phyloP scores from a whole-genome alignment of 2,888 invertebrate genomes.

The Acholoe squamosa region DNA sequence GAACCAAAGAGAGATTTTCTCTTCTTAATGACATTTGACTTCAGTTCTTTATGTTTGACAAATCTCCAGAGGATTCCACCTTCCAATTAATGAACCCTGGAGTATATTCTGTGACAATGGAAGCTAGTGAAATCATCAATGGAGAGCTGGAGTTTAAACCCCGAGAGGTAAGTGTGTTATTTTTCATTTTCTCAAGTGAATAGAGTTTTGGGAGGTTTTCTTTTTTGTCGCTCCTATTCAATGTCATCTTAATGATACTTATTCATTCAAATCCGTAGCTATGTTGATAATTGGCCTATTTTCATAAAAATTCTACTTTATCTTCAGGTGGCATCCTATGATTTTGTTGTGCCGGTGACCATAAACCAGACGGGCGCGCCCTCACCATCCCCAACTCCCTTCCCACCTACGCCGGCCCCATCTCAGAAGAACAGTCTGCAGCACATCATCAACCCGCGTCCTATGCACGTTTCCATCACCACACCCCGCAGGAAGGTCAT shows the following conservation, averaged over 20 bases:
- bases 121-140: slow-evolving; percentile 77
- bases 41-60: too few relatives aligned
- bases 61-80: slow-evolving; percentile 78
- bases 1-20: too few relatives aligned
- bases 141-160: slow-evolving; percentile 82
- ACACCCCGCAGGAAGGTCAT: slow-evolving; percentile 81
- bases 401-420: slow-evolving; percentile 77
- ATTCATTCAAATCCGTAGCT: too few relatives aligned
- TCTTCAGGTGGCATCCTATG: slow-evolving; percentile 83
- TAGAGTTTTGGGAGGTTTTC: not conserved
- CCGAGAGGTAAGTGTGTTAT: slow-evolving; percentile 75
- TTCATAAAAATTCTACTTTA: too few relatives aligned
- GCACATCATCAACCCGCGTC: slow-evolving; percentile 80
- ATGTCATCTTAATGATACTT: too few relatives aligned
- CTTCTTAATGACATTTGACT: too few relatives aligned
- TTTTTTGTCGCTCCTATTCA: too few relatives aligned
- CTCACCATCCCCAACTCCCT: slow-evolving; percentile 77
- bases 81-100: slow-evolving; percentile 80
- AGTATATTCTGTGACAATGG: slow-evolving; percentile 78
- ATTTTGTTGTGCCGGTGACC: slow-evolving; percentile 81
- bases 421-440: slow-evolving; percentile 78
- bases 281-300: too few relatives aligned
- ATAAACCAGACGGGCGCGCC: slow-evolving; percentile 81
- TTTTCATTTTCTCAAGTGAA: not conserved
- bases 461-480: slow-evolving; percentile 74